Conservation (phyloP, 1,140 invertebrate genomes). For the Apocrypta bakeri region DNA sequence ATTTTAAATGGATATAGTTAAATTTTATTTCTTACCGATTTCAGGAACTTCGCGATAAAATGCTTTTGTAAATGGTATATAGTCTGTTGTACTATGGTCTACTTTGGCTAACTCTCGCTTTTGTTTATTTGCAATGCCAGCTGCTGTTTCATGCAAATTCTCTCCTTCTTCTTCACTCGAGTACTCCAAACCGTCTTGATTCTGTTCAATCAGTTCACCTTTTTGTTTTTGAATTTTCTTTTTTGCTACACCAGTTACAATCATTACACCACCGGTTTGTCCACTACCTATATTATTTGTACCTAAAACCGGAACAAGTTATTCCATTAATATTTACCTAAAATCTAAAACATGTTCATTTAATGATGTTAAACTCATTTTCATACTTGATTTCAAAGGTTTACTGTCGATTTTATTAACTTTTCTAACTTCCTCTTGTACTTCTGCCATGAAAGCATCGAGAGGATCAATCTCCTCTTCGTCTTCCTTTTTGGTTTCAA, state of each 20-base stretch:
- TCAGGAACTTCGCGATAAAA: conserved; percentile 98
- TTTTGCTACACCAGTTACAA: conserved; percentile 94
- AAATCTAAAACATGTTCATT: neutral
- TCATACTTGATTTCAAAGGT: conserved; percentile 61
- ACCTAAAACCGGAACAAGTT: conserved; percentile 7
- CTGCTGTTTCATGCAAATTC: conserved; percentile 93
- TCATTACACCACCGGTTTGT: conserved; percentile 78
- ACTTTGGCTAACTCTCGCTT: conserved; percentile 93
- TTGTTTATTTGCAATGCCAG: conserved; percentile 90
- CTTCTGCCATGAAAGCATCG: conserved; percentile 96
- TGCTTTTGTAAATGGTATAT: conserved; percentile 93
- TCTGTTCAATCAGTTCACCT: conserved; percentile 97
- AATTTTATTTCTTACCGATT: conserved; percentile 64
- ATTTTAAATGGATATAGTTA: neutral
- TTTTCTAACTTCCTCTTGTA: conserved; percentile 92
- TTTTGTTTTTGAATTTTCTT: conserved; percentile 84
- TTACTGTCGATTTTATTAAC: conserved; percentile 86
- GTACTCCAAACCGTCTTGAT: conserved; percentile 97
- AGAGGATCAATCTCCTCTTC: conserved; percentile 93
- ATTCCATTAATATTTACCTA: neutral
- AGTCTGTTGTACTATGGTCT: conserved; percentile 88
- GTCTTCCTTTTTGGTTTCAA: conserved; percentile 70
- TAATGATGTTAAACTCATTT: neutral
- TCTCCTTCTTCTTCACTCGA: conserved; percentile 97
- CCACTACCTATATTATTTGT: conserved; percentile 65